Conservation (phyloP, 2,113 vertebrate genomes). For the Gymnogyps californianus region DNA sequence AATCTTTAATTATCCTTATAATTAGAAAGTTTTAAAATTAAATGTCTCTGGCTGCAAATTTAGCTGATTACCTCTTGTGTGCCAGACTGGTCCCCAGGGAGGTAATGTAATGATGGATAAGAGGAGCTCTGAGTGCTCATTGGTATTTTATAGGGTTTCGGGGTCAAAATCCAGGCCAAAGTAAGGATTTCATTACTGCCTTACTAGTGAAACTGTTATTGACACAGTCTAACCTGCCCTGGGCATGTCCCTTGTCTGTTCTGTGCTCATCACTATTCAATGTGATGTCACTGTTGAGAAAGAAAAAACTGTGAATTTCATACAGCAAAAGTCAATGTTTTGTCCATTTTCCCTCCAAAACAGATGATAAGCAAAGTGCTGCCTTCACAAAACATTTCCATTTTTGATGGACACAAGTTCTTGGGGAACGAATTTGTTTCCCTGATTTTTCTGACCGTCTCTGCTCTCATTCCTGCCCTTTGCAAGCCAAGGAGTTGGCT, state of each 20-base stretch:
- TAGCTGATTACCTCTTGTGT: background rate
- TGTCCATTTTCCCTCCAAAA: background rate
- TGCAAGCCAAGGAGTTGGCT: background rate
- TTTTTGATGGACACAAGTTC: background rate
- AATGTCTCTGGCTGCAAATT: background rate
- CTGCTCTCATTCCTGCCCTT: background rate
- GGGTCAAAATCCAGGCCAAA: constrained; percentile 32
- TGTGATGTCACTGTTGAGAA: background rate
- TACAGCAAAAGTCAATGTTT: background rate
- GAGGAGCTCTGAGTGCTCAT: background rate
- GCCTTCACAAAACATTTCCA: background rate
- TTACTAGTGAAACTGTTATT: background rate
- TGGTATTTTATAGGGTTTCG: background rate
- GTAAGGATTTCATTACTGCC: background rate
- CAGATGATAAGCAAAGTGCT: background rate
- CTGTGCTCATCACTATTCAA: background rate
- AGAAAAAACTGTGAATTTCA: background rate
- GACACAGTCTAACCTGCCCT: background rate
- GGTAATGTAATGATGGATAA: background rate
- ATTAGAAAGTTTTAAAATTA: constrained; percentile 36
- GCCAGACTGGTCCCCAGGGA: background rate
- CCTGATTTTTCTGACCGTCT: background rate
- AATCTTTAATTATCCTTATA: constrained; percentile 29
- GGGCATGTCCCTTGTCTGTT: background rate
- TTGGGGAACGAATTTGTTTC: background rate